Base-by-base conservation (phyloP, 2,113 vertebrate species). In the Trachemys scripta region DNA sequence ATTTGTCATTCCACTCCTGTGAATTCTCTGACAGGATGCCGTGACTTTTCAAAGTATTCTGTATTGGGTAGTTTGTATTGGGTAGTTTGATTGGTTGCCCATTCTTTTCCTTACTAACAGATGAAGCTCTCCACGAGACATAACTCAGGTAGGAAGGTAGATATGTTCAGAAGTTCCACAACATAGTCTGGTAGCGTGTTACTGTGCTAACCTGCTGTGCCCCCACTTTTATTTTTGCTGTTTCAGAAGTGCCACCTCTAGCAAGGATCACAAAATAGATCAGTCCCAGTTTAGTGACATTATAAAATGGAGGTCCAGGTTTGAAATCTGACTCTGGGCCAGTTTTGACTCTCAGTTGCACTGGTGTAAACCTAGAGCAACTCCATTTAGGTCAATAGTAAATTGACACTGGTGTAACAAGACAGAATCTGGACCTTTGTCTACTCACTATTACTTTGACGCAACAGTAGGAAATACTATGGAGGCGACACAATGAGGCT, bases 121-220 rank as follows among this genome's bases (percentile, higher is more conserved):
- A 12, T 31, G 42, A 47, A 49, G 53, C 4, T 80, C 50, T 10
- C 4, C 8, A 16, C 14, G 25, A 19, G 53, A 81, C 83, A 3
- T 7, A 89, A 76, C n/a, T 59, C 29, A 16, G 5, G 22, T 79
- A 65, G 72, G 25, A 24, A 75, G 87, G 80, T 24, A 90, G 78
- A 19, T 20, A 1, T 51, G 25, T 8, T 24, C 3, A 6, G 57
- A 2, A 17, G 8, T 81, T 93, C 93, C 0, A 0, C 65, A 20
- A 45, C 6, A 31, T 1, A 12, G 11, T 78, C 13, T 47, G 25
- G 4, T 2, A 87, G 49, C 0, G 0, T 24, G 10, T 10, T 80
- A 35, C 5, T 89, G 0, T 3, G 10, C 31, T 69, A 51, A 38
- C 8, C 24, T n/a, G 49, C 25, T 72, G 12, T 51, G 9, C 10